Evolutionary conservation across 2,888 invertebrate genomes (phyloP), one percentile per base, ranked within the genome.

Genomic region (Diarsia brunnea): DNA sequence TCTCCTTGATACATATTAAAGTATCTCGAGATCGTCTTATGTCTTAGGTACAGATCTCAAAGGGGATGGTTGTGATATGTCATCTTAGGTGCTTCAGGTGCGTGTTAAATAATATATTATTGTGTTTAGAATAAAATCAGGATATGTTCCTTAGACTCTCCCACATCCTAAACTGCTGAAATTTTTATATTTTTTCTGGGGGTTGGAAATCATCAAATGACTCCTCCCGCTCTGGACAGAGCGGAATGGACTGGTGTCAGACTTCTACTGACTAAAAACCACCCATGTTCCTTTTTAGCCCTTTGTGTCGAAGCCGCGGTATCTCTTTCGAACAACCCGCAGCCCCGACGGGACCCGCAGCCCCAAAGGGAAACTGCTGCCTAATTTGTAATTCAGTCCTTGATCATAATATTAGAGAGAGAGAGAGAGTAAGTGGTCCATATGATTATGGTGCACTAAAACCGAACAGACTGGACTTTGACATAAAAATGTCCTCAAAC

Each of bases 1-100:
- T 85, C 69, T 53, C 66, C 68, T 11, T 53, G 63, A 60, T 84
- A 73, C 66, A 79, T 81, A 72, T 68, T 76, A 58, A 67, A 76
- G 43, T 16, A 73, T 61, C 31, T 71, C 11, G 14, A 63, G 63
- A 49, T 70, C 55, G 5, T 65, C 63, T 58, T 66, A 78, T 55
- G 49, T n/a, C 66, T 61, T 69, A 73, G 12, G 66, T 73, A 51
- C 24, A 55, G 71, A 31, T 69, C 51, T 51, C 38, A 75, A 83
- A 78, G 72, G 68, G 65, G 60, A 75, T 24, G 58, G 12, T 53
- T 49, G 31, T 71, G 14, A 61, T 63, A 61, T 69, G 47, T 21
- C 27, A 27, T 51, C 11, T 67, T 63, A 60, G 60, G 55, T 27
- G 21, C 12, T 47, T 58, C 53, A 43, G 3, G 43, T 43, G n/a